Conservation (phyloP, 37 sponge, comb jelly and placozoan species). For the Beroe forskalii region DNA sequence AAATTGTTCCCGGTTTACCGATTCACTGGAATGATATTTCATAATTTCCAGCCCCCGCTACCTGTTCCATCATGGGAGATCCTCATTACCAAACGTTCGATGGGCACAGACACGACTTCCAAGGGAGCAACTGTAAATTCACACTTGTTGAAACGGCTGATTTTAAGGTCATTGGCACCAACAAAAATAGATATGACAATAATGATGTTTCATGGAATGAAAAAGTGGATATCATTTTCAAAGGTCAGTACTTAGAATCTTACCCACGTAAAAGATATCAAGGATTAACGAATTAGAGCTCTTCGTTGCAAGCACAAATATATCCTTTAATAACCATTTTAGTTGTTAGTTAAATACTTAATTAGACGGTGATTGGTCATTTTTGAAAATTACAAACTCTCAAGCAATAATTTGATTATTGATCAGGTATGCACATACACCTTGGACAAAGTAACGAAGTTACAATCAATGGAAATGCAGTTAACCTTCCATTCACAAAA, state of each 20-base stretch:
- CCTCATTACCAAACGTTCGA: constrained; percentile 26
- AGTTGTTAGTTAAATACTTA: too few relatives aligned
- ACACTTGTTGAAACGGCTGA: constrained; percentile 6
- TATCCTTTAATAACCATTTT: too few relatives aligned
- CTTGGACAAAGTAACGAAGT: not conserved
- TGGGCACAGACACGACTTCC: constrained; percentile 51
- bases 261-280: too few relatives aligned
- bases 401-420: not conserved
- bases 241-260: not conserved
- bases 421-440: not conserved
- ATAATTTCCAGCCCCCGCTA: constrained; percentile 4
- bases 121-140: constrained; percentile 33
- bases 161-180: constrained; percentile 6
- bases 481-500: constrained; percentile 14
- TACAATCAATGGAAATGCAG: not conserved
- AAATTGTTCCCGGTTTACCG: too few relatives aligned
- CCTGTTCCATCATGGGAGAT: not conserved
- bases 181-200: not conserved
- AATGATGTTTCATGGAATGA: constrained; percentile 1
- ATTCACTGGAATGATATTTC: too few relatives aligned
- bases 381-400: not conserved
- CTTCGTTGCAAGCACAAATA: too few relatives aligned
- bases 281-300: too few relatives aligned
- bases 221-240: not conserved
- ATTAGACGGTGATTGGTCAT: not conserved